Conservation (phyloP, 2,888 invertebrate species). For the Bursaphelenchus okinawaensis region DNA sequence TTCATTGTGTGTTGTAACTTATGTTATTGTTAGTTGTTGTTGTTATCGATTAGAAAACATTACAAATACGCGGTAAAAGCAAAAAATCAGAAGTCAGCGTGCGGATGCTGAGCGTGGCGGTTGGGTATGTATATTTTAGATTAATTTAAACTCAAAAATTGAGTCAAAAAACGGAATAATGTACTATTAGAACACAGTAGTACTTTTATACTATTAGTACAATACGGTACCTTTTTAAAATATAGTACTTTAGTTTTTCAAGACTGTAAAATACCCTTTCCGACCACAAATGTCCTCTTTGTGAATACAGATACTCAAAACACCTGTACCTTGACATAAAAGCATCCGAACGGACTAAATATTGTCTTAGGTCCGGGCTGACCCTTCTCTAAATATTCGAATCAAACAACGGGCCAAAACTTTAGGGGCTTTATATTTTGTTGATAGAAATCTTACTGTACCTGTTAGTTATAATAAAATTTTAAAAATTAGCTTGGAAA, state of each 20-base stretch:
- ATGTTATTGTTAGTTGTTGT: not conserved
- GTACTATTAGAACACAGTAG: no score
- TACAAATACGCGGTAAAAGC: not conserved
- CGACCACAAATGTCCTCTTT: not conserved
- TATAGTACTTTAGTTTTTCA: no score
- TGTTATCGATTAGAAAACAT: slow-evolving; percentile 4
- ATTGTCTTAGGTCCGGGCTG: not conserved
- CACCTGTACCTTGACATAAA: not conserved
- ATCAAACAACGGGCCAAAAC: not conserved
- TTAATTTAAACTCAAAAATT: no score
- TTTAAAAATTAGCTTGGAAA: no score
- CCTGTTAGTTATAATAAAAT: no score
- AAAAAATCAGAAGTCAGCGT: not conserved
- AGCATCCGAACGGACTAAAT: not conserved
- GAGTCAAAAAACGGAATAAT: no score
- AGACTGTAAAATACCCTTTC: no score
- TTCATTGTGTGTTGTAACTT: not conserved
- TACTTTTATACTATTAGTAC: no score
- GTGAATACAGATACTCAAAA: not conserved
- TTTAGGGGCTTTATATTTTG: not conserved
- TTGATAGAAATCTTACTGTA: no score
- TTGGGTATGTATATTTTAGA: no score
- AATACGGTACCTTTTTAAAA: no score
- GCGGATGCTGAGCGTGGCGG: not conserved
- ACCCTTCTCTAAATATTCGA: not conserved